These are phyloP conservation scores for Syngnathus typhle DNA, from an alignment of 2,113 vertebrate species.

Conservation along the genomic window DNA sequence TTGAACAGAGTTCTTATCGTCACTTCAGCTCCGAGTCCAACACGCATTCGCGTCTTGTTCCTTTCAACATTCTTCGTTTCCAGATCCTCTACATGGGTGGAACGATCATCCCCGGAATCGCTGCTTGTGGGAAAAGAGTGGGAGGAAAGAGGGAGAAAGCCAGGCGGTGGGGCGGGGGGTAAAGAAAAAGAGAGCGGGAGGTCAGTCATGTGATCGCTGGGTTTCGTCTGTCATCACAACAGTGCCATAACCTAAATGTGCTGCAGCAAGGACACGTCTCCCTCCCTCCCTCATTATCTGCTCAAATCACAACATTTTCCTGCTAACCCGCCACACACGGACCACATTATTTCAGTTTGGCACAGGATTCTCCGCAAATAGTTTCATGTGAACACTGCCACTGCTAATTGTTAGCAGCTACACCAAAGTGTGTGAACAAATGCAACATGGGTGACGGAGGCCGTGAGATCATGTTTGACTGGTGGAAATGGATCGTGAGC, in stretches of 20 bases:
- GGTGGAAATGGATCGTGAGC: slow-evolving; percentile 22
- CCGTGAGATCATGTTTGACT: slow-evolving; percentile 35
- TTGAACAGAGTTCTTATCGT: slow-evolving; percentile 82
- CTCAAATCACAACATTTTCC: slow-evolving; percentile 61
- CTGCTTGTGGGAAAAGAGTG: slow-evolving; percentile 70
- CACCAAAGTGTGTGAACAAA: slow-evolving; percentile 4
- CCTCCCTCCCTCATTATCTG: slow-evolving; percentile 57
- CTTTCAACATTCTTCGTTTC: slow-evolving; percentile 78
- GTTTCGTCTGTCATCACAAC: slow-evolving; percentile 71
- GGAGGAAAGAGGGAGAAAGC: slow-evolving; percentile 41
- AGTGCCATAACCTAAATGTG: slow-evolving; percentile 68
- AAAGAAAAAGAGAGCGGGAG: slow-evolving; percentile 33
- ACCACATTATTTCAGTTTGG: slow-evolving; percentile 38
- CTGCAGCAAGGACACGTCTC: slow-evolving; percentile 54
- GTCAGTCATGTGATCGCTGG: slow-evolving; percentile 70
- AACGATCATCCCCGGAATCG: slow-evolving; percentile 95
- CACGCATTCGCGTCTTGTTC: slow-evolving; percentile 40
- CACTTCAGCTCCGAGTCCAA: slow-evolving; percentile 76
- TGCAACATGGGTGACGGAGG: slow-evolving; percentile 24
- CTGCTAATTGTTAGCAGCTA: slow-evolving; percentile 52
- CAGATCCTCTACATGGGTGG: slow-evolving; percentile 88
- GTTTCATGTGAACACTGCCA: slow-evolving; percentile 38
- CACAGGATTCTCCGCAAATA: slow-evolving; percentile 28
- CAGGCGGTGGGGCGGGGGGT: neutral
- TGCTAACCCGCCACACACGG: slow-evolving; percentile 32